Evolutionary conservation across 35 echinoderm and acorn worm species (phyloP).

Genomic region (Chiridota heheva): DNA sequence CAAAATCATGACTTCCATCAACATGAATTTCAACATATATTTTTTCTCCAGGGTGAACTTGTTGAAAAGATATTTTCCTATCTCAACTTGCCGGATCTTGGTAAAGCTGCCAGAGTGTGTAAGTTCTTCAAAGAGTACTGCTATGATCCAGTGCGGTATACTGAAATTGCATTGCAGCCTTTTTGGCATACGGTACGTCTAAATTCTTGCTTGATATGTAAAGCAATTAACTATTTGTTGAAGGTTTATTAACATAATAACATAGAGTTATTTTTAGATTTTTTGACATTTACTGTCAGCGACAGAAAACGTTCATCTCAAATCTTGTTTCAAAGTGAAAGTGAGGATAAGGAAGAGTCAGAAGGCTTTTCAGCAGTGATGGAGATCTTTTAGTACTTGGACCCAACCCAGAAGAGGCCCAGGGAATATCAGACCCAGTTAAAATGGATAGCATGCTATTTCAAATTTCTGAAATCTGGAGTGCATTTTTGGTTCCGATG

Average conservation of each 20-base stretch:
- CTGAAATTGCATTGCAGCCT: constrained; percentile 78
- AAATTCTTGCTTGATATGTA: neutral
- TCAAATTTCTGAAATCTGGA: too few species aligned
- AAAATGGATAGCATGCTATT: too few species aligned
- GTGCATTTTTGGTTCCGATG: too few species aligned
- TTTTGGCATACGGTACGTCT: constrained; percentile 63
- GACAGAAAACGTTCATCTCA: neutral
- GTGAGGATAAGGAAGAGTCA: too few species aligned
- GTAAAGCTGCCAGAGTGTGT: constrained; percentile 58
- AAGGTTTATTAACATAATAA: neutral
- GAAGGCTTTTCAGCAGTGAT: too few species aligned
- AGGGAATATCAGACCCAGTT: too few species aligned
- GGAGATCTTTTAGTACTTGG: too few species aligned
- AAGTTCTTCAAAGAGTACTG: constrained; percentile 71
- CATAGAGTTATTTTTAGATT: neutral
- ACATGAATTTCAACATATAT: too few species aligned
- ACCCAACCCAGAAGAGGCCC: too few species aligned
- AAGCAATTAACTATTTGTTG: neutral
- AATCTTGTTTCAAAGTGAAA: too few species aligned
- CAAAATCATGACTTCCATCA: too few species aligned
- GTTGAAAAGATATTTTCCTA: constrained; percentile 68
- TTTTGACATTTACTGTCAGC: too few species aligned
- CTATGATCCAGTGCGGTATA: constrained; percentile 64
- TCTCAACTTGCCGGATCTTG: constrained; percentile 54
- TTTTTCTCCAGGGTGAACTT: constrained; percentile 56